These are phyloP conservation scores for Falcaria lacertinaria DNA, from an alignment of 2,888 invertebrate genomes.

Conservation along the genomic window DNA sequence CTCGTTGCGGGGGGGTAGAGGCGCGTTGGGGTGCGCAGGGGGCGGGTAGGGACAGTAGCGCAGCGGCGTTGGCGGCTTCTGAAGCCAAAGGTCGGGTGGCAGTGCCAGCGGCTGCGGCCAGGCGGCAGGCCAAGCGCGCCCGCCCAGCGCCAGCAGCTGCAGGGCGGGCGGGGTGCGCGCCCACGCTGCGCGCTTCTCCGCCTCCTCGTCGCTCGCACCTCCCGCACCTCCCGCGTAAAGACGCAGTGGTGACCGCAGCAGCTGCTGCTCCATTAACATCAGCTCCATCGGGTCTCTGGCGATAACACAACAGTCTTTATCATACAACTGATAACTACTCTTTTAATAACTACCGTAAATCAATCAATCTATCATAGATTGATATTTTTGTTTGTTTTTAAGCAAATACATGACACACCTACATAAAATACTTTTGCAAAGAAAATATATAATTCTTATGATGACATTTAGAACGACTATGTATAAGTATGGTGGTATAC, in stretches of 20 bases:
- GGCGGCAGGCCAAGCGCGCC: slow-evolving; percentile 91
- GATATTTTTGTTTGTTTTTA: no score
- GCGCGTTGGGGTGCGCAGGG: slow-evolving; percentile 49
- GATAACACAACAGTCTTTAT: slow-evolving; percentile 24
- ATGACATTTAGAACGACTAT: no score
- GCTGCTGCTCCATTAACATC: slow-evolving; percentile 88
- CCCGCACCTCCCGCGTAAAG: slow-evolving; percentile 83
- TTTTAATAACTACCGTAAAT: neutral
- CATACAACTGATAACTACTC: neutral
- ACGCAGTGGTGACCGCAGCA: slow-evolving; percentile 82
- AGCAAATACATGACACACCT: no score
- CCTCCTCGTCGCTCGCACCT: slow-evolving; percentile 78
- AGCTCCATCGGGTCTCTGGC: slow-evolving; percentile 89
- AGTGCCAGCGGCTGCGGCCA: slow-evolving; percentile 91
- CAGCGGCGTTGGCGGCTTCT: slow-evolving; percentile 85
- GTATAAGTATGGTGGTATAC: no score
- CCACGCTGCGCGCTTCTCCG: slow-evolving; percentile 79
- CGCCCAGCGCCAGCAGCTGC: slow-evolving; percentile 77
- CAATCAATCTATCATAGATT: no score
- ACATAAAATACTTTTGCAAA: no score
- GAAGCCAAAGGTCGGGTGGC: slow-evolving; percentile 95
- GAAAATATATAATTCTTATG: no score
- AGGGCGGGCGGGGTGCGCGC: slow-evolving; percentile 69
- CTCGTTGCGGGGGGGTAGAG: slow-evolving; percentile 40
- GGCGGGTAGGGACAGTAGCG: slow-evolving; percentile 83